Percentiles rank a stretch among this genome's conserved stretches.
phyloP scores from a whole-genome alignment of 1,140 invertebrate genomes.

The Psilanteris sp. region DNA sequence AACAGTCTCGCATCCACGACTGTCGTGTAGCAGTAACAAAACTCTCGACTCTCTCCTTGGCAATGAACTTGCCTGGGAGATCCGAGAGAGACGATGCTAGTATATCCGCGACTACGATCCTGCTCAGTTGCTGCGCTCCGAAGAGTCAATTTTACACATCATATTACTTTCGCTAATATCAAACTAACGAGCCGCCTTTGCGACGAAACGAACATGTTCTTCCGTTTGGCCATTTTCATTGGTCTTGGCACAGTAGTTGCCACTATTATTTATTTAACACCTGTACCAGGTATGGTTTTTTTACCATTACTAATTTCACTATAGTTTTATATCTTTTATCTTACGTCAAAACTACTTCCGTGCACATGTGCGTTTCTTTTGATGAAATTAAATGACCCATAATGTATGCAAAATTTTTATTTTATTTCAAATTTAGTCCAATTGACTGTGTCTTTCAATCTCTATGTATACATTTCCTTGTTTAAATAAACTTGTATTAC shows the following conservation, averaged over 20 bases:
- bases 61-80: constrained; percentile 74
- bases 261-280: constrained; percentile 85
- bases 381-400: too few species aligned
- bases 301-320: too few species aligned
- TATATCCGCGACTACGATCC: constrained; percentile 74
- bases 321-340: too few species aligned
- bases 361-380: too few species aligned
- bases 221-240: constrained; percentile 77
- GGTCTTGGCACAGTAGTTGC: constrained; percentile 81
- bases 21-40: constrained; percentile 6
- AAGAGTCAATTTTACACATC: constrained; percentile 24
- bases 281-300: constrained; percentile 85
- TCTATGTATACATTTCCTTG: too few species aligned
- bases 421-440: too few species aligned
- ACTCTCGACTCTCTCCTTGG: constrained; percentile 73
- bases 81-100: constrained; percentile 68
- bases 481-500: too few species aligned
- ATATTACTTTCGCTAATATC: constrained; percentile 54
- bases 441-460: too few species aligned
- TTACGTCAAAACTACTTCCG: too few species aligned
- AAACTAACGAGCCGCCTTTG: constrained; percentile 21
- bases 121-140: constrained; percentile 58
- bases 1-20: not conserved
- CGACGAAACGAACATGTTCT: constrained; percentile 69
- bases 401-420: too few species aligned